These are phyloP conservation scores for Lingula anatina DNA, from an alignment of 2,888 invertebrate species.

Conservation along the genomic window DNA sequence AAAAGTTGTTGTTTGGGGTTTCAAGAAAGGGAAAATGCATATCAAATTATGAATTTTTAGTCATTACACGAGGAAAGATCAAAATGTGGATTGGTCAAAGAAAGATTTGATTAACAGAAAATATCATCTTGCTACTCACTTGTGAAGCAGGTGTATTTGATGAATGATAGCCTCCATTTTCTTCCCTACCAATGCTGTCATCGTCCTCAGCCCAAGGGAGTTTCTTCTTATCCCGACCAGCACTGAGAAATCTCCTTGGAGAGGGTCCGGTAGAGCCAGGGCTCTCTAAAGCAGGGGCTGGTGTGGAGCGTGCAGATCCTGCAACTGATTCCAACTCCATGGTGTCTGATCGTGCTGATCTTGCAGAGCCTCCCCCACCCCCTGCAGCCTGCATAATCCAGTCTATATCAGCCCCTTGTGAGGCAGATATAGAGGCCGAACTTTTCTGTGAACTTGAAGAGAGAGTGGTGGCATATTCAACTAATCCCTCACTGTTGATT, in stretches of 20 bases:
- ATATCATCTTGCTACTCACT: too few species aligned
- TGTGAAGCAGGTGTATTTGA: too few species aligned
- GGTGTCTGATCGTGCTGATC: constrained; percentile 30
- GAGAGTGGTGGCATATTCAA: constrained; percentile 69
- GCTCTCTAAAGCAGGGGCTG: constrained; percentile 20
- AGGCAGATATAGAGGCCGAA: constrained; percentile 20
- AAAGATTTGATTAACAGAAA: too few species aligned
- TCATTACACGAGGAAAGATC: too few species aligned
- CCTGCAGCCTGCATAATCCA: constrained; percentile 64
- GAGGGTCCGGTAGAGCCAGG: too few species aligned
- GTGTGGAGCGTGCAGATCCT: constrained; percentile 13
- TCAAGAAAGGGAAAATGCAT: too few species aligned
- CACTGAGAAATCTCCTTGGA: constrained; percentile 41
- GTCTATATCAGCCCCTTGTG: constrained; percentile 66
- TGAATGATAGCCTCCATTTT: too few species aligned
- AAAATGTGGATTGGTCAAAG: too few species aligned
- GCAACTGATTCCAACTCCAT: constrained; percentile 37
- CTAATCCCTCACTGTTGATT: constrained; percentile 65
- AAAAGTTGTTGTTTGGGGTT: too few species aligned
- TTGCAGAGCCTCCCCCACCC: constrained; percentile 31
- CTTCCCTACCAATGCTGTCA: too few species aligned
- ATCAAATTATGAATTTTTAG: too few species aligned
- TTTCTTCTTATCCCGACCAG: constrained; percentile 38
- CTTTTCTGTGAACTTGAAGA: constrained; percentile 53
- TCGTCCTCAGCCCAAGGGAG: constrained; percentile 48